Percentiles rank a stretch among this genome's conserved stretches.
Conservation (phyloP, 1,140 invertebrate genomes). For the Maniola jurtina region DNA sequence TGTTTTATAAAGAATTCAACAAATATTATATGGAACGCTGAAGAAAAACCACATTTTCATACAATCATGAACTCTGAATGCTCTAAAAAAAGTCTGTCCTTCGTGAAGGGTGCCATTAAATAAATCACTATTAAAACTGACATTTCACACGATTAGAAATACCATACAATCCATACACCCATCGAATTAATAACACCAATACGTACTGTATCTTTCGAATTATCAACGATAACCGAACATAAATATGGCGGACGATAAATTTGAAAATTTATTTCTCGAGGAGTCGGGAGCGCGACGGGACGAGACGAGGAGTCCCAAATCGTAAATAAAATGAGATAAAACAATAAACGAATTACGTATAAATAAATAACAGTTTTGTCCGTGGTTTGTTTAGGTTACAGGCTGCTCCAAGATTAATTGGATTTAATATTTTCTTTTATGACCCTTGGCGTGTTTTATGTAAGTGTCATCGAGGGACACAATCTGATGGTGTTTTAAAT, state of each 20-base stretch:
- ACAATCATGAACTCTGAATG: no score
- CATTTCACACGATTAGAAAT: conserved; percentile 66
- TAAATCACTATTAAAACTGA: conserved; percentile 72
- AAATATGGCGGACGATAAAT: conserved; percentile 67
- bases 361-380: conserved; percentile 74
- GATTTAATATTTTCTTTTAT: conserved; percentile 30
- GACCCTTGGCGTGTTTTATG: conserved; percentile 26
- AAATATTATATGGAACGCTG: no score
- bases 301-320: conserved; percentile 45
- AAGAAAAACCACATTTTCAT: no score
- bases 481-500: conserved; percentile 18
- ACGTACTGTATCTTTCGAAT: conserved; percentile 48
- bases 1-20: no score
- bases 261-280: conserved; percentile 62
- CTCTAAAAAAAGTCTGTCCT: conserved; percentile 10
- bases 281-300: conserved; percentile 50
- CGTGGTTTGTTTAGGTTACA: conserved; percentile 55
- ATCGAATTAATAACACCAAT: conserved; percentile 64
- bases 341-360: conserved; percentile 76
- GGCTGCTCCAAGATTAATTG: conserved; percentile 42
- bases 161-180: conserved; percentile 24
- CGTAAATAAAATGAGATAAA: conserved; percentile 76
- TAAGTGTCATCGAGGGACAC: conserved; percentile 16
- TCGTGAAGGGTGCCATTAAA: conserved; percentile 28
- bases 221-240: conserved; percentile 58